These are phyloP conservation scores for Drosophila colorata DNA, from an alignment of 2,888 invertebrate genomes.

Conservation along the genomic window DNA sequence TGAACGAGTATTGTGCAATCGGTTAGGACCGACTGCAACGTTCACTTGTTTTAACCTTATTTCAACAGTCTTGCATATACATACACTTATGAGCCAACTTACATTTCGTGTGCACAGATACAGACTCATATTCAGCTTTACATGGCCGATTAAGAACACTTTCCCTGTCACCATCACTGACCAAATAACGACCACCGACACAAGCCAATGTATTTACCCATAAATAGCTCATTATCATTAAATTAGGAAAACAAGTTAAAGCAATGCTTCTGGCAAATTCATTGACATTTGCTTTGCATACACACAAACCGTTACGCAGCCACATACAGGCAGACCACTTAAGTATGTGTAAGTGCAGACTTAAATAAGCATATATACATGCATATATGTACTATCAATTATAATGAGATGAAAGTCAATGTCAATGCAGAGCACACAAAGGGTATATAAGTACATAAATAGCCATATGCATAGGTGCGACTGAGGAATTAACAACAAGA, in stretches of 20 bases:
- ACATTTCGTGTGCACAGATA: neutral
- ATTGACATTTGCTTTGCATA: conserved; percentile 39
- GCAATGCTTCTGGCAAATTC: conserved; percentile 56
- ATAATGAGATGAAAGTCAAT: conserved; percentile 82
- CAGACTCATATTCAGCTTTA: neutral
- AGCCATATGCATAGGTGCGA: neutral
- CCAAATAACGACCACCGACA: conserved; percentile 19
- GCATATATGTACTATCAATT: conserved; percentile 37
- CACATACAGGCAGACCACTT: conserved; percentile 9
- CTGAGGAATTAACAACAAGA: conserved; percentile 16
- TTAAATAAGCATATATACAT: conserved; percentile 72
- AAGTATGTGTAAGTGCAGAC: conserved; percentile 41
- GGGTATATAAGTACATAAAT: conserved; percentile 3
- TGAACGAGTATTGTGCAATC: too few species aligned
- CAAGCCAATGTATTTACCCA: conserved; percentile 53
- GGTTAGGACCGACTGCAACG: too few species aligned
- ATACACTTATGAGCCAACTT: neutral
- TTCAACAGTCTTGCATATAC: too few species aligned
- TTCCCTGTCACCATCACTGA: conserved; percentile 24
- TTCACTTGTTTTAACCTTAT: too few species aligned
- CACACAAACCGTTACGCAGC: conserved; percentile 3
- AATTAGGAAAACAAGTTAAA: conserved; percentile 74
- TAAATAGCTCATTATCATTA: conserved; percentile 78
- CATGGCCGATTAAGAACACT: conserved; percentile 26
- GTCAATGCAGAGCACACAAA: conserved; percentile 61